Base-by-base conservation (phyloP, 1,140 invertebrate species). In the Drosophila truncata region DNA sequence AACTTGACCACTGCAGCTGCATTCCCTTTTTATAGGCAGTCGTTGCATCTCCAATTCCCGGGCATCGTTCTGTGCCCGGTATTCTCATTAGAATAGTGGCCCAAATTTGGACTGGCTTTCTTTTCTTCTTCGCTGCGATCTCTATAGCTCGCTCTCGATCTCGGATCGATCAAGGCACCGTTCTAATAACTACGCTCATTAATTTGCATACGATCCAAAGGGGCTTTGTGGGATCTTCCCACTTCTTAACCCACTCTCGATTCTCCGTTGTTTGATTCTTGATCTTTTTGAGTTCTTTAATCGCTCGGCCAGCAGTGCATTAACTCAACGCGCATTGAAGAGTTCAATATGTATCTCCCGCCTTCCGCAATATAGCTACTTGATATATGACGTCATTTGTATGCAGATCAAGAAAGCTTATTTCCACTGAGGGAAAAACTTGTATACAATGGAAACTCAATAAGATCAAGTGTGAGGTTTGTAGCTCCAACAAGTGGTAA, bases 61-160 rank as follows among this genome's bases (percentile, higher is more conserved):
- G 35, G 47, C 47, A 65, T 70, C 54, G 44, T 55, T 63, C 47
- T 64, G 46, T 64, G 41, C 52, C 67, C 67, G 84, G 64, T 88
- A 90, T 84, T 57, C 81, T 81, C 84, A 88, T 88, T 88, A 90
- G 59, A 90, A 88, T 74, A 18, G 18, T 72, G 73, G 47, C 74
- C 82, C 69, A 66, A 82, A 82, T 70, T 74, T 46, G 14, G 49
- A n/a, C 31, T 75, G 46, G 55, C 46, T 80, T 67, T 59, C 66
- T 63, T 41, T 61, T 63, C 33, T 49, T 61, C 18, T 20, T 37
- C 27, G 14, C 14, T 23, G 25, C 33, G n/a, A 65, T 61, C 23
- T 44, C 9, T 60, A 20, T 52, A 42, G 20, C 39, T 27, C n/a
- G 27, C 39, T 29, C 69, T 72, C 66, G 63, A 70, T 70, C 63